phyloP scores from a whole-genome alignment of 1,140 invertebrate genomes.

The Drosophila sproati region DNA sequence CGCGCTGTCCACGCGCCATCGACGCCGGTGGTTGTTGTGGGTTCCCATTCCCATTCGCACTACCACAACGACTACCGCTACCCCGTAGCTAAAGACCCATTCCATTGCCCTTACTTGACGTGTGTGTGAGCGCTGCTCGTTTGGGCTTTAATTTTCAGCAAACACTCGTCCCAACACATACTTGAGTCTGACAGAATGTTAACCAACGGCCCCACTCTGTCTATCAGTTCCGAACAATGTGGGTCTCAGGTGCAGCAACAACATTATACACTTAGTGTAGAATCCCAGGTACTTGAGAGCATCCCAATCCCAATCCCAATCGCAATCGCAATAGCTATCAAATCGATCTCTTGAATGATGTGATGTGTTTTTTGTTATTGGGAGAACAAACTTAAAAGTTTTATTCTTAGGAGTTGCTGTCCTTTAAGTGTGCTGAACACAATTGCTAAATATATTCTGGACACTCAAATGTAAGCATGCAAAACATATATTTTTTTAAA shows the following conservation, averaged over 20 bases:
- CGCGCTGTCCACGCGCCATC: conserved; percentile 69
- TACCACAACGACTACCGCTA: background rate
- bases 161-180: conserved; percentile 41
- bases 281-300: conserved; percentile 19
- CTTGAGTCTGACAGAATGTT: conserved; percentile 18
- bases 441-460: too few relatives aligned
- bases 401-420: too few relatives aligned
- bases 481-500: too few relatives aligned
- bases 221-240: conserved; percentile 5
- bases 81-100: conserved; percentile 17
- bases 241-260: conserved; percentile 65
- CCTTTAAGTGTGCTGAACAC: too few relatives aligned
- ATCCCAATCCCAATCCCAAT: conserved; percentile 1
- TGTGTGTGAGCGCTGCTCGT: conserved; percentile 38
- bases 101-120: conserved; percentile 36
- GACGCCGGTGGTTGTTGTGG: conserved; percentile 68
- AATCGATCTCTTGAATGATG: background rate
- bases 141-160: conserved; percentile 70
- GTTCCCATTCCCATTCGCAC: conserved; percentile 22
- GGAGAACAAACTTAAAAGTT: too few relatives aligned
- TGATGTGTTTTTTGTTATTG: too few relatives aligned
- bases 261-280: conserved; percentile 22
- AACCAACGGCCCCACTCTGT: background rate
- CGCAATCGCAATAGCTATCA: conserved; percentile 10
- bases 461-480: too few relatives aligned